Conservation (phyloP, 2,797 vertebrate species). For the Muscicapa striata region DNA sequence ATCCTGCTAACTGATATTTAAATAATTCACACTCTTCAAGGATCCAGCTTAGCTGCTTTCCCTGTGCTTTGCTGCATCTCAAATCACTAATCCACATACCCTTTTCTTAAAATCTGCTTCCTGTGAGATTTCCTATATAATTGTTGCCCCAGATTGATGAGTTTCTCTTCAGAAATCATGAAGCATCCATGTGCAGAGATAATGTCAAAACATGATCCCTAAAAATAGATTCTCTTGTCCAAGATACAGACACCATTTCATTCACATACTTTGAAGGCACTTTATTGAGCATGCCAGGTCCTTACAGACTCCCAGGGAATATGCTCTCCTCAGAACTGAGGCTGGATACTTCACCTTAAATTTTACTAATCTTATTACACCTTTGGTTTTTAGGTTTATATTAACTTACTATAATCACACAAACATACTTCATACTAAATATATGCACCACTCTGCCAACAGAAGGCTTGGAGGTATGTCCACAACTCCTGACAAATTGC, state of each 20-base stretch:
- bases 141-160: conserved; percentile 48
- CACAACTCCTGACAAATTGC: neutral
- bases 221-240: neutral
- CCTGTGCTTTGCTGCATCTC: conserved; percentile 48
- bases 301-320: neutral
- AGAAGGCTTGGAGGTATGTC: neutral
- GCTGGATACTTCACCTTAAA: neutral
- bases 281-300: neutral
- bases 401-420: neutral
- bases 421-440: neutral
- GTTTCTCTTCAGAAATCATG: conserved; percentile 5
- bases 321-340: neutral
- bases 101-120: conserved; percentile 55
- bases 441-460: neutral
- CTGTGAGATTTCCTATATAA: conserved; percentile 41
- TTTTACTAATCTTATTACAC: neutral
- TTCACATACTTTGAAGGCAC: neutral
- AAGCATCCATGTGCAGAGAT: neutral
- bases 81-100: neutral
- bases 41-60: conserved; percentile 12
- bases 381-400: neutral
- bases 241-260: neutral
- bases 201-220: neutral
- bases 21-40: conserved; percentile 4
- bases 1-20: neutral